A percentile compares a stretch with the other conserved stretches of the same genome.
phyloP scores from a whole-genome alignment of 2,888 invertebrate species.

The Sphaeridia pumilis region DNA sequence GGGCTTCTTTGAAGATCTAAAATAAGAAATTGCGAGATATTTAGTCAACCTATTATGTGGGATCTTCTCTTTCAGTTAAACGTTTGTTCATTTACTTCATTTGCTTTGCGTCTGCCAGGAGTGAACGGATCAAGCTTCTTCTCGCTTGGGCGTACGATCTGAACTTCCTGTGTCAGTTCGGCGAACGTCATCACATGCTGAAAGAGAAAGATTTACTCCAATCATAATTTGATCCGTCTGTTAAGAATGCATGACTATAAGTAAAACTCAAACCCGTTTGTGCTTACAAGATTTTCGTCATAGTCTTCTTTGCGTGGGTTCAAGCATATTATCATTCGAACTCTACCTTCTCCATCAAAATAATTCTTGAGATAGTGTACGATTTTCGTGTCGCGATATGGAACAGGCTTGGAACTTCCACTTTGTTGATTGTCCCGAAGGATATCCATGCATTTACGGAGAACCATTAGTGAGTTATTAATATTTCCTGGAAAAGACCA shows the following conservation, averaged over 20 bases:
- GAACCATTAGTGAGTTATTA: constrained; percentile 89
- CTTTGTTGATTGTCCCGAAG: constrained; percentile 76
- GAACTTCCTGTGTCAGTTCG: constrained; percentile 90
- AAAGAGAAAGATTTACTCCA: too few species aligned
- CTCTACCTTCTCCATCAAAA: constrained; percentile 93
- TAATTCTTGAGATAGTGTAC: constrained; percentile 94
- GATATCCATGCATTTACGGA: constrained; percentile 81
- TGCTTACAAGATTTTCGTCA: constrained; percentile 81
- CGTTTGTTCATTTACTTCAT: too few species aligned
- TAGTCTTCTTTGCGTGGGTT: constrained; percentile 87
- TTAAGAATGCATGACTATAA: too few species aligned
- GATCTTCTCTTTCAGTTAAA: too few species aligned
- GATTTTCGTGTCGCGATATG: constrained; percentile 86
- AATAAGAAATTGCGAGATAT: constrained; percentile 5
- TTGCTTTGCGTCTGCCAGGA: constrained; percentile 66
- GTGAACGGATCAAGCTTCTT: constrained; percentile 50
- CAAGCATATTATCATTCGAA: constrained; percentile 91
- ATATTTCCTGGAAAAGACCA: constrained; percentile 66
- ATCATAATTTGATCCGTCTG: neutral
- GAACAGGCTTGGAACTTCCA: constrained; percentile 62
- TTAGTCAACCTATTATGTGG: too few species aligned
- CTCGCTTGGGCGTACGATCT: constrained; percentile 57
- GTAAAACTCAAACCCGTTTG: too few species aligned
- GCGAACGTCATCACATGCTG: constrained; percentile 94
- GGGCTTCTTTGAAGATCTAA: constrained; percentile 42